A percentile compares a stretch with the other conserved stretches of the same genome.
Conservation (phyloP, 2,888 invertebrate genomes). For the Nomada fabriciana region DNA sequence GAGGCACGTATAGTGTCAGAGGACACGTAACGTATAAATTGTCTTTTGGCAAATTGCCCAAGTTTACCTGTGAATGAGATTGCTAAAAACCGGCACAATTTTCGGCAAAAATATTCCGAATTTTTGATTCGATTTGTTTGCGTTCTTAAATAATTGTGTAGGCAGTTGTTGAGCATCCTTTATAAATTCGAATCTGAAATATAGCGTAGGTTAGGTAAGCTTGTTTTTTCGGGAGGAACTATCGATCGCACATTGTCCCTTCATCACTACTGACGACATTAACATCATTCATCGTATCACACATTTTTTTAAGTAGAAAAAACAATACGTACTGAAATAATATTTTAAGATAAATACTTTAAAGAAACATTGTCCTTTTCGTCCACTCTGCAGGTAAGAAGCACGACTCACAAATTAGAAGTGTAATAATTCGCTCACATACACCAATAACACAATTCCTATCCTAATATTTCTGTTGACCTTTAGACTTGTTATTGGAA, state of each 20-base stretch:
- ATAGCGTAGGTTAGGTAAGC: constrained; percentile 61
- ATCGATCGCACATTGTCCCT: constrained; percentile 74
- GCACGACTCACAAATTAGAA: neutral
- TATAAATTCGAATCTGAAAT: constrained; percentile 26
- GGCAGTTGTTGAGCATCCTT: neutral
- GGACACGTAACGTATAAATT: constrained; percentile 14
- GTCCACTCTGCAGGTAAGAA: constrained; percentile 26
- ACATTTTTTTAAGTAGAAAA: constrained; percentile 45
- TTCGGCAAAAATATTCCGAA: neutral
- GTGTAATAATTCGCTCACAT: neutral
- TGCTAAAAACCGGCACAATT: neutral
- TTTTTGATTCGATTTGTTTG: neutral
- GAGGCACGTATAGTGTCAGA: neutral
- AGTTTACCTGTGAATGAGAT: constrained; percentile 12
- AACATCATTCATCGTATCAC: constrained; percentile 45
- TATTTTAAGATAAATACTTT: constrained; percentile 11
- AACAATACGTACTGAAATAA: constrained; percentile 13
- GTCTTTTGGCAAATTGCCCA: constrained; percentile 10
- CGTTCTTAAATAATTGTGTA: neutral
- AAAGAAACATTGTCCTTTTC: constrained; percentile 10
- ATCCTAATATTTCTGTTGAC: constrained; percentile 27
- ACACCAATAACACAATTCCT: neutral
- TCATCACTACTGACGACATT: constrained; percentile 61
- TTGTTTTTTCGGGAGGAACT: constrained; percentile 63
- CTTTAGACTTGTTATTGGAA: constrained; percentile 37